Evolutionary conservation across 2,888 invertebrate species (phyloP).

Genomic region (Andrena fulva): DNA sequence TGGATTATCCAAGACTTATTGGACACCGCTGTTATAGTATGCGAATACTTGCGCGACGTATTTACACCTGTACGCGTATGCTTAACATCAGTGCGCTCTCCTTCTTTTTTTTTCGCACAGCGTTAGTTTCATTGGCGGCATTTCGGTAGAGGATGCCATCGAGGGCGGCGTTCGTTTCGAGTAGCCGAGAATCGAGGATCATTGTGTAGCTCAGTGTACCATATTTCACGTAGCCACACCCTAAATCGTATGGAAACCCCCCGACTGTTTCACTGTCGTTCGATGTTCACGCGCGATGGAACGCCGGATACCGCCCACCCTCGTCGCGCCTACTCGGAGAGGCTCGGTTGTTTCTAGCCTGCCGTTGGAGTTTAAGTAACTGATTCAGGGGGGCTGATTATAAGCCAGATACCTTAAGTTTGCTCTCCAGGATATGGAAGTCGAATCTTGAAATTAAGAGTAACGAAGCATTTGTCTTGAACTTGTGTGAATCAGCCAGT

Average conservation of each 20-base stretch:
- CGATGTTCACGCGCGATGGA: constrained; percentile 57
- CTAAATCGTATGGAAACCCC: constrained; percentile 54
- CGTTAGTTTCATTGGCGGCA: constrained; percentile 66
- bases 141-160: constrained; percentile 25
- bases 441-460: neutral
- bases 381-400: no score
- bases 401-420: neutral
- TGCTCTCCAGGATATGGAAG: neutral
- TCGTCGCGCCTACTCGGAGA: neutral
- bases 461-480: neutral
- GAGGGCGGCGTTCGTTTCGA: constrained; percentile 36
- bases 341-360: neutral
- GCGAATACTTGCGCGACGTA: neutral
- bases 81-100: constrained; percentile 49
- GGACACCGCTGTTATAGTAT: constrained; percentile 28
- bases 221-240: constrained; percentile 48
- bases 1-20: neutral
- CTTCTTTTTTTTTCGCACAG: constrained; percentile 72
- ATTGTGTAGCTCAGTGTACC: constrained; percentile 68
- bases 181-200: constrained; percentile 55
- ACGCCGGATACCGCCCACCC: constrained; percentile 53
- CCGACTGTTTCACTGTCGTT: constrained; percentile 53
- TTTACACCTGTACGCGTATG: constrained; percentile 56
- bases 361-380: neutral
- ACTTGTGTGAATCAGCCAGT: neutral